Percentiles rank a stretch among this genome's conserved stretches.
These are phyloP conservation scores for Neopipo cinnamomea DNA, from an alignment of 2,113 vertebrate species.

Conservation along the genomic window DNA sequence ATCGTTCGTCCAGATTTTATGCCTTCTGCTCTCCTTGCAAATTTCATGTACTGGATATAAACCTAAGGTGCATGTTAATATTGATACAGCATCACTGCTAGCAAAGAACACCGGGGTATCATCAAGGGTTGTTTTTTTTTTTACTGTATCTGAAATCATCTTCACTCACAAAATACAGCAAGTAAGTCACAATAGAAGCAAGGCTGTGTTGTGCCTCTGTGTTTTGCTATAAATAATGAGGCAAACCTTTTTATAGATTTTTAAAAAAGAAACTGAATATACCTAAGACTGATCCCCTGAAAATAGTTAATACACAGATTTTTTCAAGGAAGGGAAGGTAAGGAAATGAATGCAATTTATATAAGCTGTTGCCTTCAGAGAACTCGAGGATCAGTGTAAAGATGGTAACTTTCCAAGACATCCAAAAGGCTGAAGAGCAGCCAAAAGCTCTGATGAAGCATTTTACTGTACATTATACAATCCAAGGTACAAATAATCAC, in stretches of 20 bases:
- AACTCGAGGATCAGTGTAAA: not conserved
- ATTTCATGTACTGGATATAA: conserved; percentile 99
- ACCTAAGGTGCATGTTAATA: conserved; percentile 71
- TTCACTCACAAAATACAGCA: not conserved
- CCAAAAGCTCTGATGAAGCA: not conserved
- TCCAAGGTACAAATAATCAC: not conserved
- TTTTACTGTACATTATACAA: not conserved
- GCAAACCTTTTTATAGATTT: not conserved
- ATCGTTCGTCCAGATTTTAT: conserved; percentile 97
- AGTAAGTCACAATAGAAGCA: not conserved
- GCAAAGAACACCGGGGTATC: not conserved
- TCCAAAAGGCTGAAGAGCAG: not conserved
- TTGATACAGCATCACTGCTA: not conserved
- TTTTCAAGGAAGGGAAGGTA: not conserved
- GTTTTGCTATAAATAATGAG: not conserved
- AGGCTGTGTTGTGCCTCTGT: not conserved
- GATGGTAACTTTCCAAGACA: not conserved
- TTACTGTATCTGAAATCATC: not conserved
- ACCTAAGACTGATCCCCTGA: not conserved
- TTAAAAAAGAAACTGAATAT: not conserved
- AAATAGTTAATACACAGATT: not conserved
- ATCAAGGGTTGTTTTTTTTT: not conserved
- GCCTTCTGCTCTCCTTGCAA: conserved; percentile 95
- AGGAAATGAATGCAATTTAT: not conserved
- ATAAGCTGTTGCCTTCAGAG: not conserved